Percentiles rank a stretch among this genome's conserved stretches.
Evolutionary conservation across 2,113 vertebrate genomes (phyloP).

Genomic region (Lanius ludovicianus): DNA sequence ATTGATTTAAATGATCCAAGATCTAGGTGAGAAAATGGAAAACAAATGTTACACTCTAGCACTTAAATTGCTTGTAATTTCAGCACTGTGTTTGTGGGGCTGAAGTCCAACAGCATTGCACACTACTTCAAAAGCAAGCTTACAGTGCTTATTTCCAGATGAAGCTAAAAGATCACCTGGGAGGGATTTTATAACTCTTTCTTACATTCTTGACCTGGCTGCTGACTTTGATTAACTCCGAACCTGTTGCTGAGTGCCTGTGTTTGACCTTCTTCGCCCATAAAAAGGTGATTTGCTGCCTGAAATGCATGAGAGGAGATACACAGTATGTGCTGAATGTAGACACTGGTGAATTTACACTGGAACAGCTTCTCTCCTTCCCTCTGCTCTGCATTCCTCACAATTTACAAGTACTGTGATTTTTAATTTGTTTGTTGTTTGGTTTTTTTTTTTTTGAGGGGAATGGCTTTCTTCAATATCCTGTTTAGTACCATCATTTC

Average conservation of each 20-base stretch:
- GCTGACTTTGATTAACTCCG: not conserved
- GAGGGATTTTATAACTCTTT: not conserved
- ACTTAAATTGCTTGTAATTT: not conserved
- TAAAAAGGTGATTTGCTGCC: not conserved
- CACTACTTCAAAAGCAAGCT: not conserved
- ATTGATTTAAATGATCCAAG: not conserved
- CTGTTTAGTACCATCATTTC: not conserved
- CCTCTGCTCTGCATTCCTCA: not conserved
- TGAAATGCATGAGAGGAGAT: not conserved
- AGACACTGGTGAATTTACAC: not conserved
- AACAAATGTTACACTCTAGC: not conserved
- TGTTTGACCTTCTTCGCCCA: not conserved
- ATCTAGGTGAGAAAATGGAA: not conserved
- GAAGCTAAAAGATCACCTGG: not conserved
- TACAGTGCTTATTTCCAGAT: not conserved
- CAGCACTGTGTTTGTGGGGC: not conserved
- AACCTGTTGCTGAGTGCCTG: not conserved
- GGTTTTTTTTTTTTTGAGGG: not conserved
- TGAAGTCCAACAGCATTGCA: not conserved
- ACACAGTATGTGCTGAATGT: rapidly evolving
- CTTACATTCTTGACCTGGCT: not conserved
- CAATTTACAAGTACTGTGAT: not conserved
- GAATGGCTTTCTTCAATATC: not conserved
- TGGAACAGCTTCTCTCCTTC: not conserved
- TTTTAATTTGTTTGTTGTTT: not conserved